Evolutionary conservation across 2,888 invertebrate species (phyloP).

Genomic region (Phalangium opilio): DNA sequence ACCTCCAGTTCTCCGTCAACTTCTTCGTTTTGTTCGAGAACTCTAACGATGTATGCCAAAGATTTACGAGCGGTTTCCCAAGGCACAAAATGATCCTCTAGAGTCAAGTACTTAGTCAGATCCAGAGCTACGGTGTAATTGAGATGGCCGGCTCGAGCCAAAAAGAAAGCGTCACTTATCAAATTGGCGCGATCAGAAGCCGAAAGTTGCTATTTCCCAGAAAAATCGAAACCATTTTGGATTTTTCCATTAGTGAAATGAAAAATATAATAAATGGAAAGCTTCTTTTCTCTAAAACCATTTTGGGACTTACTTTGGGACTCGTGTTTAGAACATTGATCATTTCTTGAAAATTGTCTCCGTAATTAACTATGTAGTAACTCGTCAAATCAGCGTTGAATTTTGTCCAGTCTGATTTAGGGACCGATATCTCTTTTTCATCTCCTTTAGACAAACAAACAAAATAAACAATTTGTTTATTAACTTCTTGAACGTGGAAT

Average conservation of each 20-base stretch:
- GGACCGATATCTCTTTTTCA: no score
- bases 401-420: conserved; percentile 49
- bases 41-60: background rate
- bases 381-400: conserved; percentile 71
- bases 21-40: background rate
- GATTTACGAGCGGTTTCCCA: conserved; percentile 5
- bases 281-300: no score
- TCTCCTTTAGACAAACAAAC: no score
- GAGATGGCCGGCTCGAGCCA: conserved; percentile 9
- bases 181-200: conserved; percentile 13
- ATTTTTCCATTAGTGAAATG: no score
- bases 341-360: conserved; percentile 44
- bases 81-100: conserved; percentile 7
- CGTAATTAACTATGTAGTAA: conserved; percentile 76
- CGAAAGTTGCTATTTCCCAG: conserved; percentile 2
- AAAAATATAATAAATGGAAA: no score
- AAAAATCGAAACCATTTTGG: background rate
- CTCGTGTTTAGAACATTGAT: conserved; percentile 32
- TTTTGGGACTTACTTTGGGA: conserved; percentile 30
- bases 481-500: no score
- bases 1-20: no score
- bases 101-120: conserved; percentile 8
- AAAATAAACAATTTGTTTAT: no score
- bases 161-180: conserved; percentile 9
- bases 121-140: conserved; percentile 8